Percentiles rank a stretch among this genome's conserved stretches.
Evolutionary conservation across 1,140 invertebrate genomes (phyloP).

Genomic region (Caligus rogercresseyi): DNA sequence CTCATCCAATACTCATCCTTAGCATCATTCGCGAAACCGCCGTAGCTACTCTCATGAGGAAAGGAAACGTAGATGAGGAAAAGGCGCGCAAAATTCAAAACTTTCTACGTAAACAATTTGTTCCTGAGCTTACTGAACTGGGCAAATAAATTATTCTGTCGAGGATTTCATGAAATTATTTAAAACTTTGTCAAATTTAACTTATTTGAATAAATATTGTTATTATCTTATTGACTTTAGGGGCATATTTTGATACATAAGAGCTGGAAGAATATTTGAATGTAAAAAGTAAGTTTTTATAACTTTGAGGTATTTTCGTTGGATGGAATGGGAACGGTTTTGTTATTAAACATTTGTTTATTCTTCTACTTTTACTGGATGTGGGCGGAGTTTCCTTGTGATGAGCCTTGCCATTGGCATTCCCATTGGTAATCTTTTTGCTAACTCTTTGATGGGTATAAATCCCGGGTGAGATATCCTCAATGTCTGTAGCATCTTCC

Average conservation of each 20-base stretch:
- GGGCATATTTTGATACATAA: no score
- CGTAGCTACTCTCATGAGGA: constrained; percentile 1
- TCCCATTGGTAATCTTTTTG: background rate
- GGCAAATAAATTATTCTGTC: no score
- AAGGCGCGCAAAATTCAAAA: constrained; percentile 5
- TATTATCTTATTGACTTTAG: no score
- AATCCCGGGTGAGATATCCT: background rate
- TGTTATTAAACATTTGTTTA: background rate
- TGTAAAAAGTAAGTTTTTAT: no score
- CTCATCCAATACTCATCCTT: background rate
- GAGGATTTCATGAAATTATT: no score
- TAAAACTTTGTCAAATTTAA: no score
- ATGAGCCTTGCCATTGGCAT: background rate
- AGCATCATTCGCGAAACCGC: background rate
- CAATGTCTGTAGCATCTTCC: background rate
- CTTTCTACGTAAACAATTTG: background rate
- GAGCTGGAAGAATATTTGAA: no score
- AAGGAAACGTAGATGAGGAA: background rate
- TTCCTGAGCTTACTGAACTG: background rate
- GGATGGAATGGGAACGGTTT: background rate
- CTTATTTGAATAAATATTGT: no score
- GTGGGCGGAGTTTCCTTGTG: background rate
- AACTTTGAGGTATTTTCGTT: no score
- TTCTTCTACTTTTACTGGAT: background rate
- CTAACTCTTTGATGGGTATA: background rate